Conservation (phyloP, 1,140 invertebrate genomes). For the Macrotrachela quadricornifera region DNA sequence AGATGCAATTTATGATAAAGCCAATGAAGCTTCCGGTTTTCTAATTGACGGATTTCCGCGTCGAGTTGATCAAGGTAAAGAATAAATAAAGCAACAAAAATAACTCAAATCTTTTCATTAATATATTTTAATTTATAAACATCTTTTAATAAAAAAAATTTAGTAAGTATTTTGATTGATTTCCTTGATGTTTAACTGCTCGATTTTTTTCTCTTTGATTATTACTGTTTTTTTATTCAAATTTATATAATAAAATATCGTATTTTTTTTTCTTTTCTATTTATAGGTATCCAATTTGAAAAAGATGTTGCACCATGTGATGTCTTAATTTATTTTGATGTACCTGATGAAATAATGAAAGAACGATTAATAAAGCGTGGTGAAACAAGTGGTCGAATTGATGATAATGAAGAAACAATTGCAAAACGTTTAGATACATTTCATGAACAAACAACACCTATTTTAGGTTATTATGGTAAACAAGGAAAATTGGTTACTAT, state of each 20-base stretch:
- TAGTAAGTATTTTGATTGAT: not conserved
- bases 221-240: not conserved
- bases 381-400: slow-evolving; percentile 69
- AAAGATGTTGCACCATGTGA: slow-evolving; percentile 17
- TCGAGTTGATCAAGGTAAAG: slow-evolving; percentile 55
- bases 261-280: too few relatives aligned
- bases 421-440: slow-evolving; percentile 77
- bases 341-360: slow-evolving; percentile 58
- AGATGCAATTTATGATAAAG: slow-evolving; percentile 24
- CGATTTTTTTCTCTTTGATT: not conserved
- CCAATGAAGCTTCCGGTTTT: slow-evolving; percentile 38
- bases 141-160: too few relatives aligned
- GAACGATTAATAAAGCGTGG: slow-evolving; percentile 61
- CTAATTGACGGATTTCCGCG: slow-evolving; percentile 71
- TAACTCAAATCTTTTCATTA: not conserved
- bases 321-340: slow-evolving; percentile 61
- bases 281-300: too few relatives aligned
- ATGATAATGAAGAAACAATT: slow-evolving; percentile 92
- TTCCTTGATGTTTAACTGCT: too few relatives aligned
- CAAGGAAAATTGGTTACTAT: not conserved
- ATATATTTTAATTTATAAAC: not conserved
- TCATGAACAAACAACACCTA: slow-evolving; percentile 63
- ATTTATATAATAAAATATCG: too few relatives aligned
- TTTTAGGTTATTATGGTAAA: slow-evolving; percentile 55
- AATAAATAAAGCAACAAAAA: slow-evolving; percentile 47